Evolutionary conservation across 2,113 vertebrate genomes (phyloP).

Genomic region (Euleptes europaea): DNA sequence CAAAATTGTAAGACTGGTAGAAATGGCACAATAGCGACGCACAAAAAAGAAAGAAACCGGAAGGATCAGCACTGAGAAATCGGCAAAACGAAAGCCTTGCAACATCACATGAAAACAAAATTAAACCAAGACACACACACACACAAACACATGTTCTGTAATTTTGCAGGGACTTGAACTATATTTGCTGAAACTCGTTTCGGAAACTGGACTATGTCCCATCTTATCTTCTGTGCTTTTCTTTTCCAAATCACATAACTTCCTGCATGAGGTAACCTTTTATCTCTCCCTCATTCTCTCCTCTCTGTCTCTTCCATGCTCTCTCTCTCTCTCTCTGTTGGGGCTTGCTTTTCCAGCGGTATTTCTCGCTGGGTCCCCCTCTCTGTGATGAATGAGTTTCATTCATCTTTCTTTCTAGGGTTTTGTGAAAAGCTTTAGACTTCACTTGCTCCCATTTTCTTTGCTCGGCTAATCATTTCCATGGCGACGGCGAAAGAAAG

Average conservation of each 20-base stretch:
- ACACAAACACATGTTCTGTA: not conserved
- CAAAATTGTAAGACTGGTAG: too few relatives aligned
- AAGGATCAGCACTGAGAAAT: not conserved
- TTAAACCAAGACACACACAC: too few relatives aligned
- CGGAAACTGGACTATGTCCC: slow-evolving; percentile 20
- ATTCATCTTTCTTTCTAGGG: slow-evolving; percentile 77
- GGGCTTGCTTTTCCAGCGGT: slow-evolving; percentile 63
- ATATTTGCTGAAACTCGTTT: not conserved
- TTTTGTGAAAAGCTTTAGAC: slow-evolving; percentile 80
- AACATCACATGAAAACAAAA: not conserved
- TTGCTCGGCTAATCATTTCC: slow-evolving; percentile 73
- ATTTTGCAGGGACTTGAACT: not conserved
- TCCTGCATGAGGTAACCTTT: slow-evolving; percentile 66
- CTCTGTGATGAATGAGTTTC: slow-evolving; percentile 81
- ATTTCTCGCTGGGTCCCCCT: slow-evolving; percentile 68
- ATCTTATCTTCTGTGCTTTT: slow-evolving; percentile 48
- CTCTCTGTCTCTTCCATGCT: slow-evolving; percentile 38
- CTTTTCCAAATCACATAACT: slow-evolving; percentile 60
- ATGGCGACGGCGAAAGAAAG: slow-evolving; percentile 75
- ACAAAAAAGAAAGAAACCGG: too few relatives aligned
- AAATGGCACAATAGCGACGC: too few relatives aligned
- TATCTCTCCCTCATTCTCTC: not conserved
- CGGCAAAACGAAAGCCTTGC: not conserved
- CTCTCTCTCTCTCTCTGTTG: slow-evolving; percentile 49
- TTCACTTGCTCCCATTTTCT: slow-evolving; percentile 80